phyloP scores from a whole-genome alignment of 2,888 invertebrate genomes.

The Colostygia pectinataria region DNA sequence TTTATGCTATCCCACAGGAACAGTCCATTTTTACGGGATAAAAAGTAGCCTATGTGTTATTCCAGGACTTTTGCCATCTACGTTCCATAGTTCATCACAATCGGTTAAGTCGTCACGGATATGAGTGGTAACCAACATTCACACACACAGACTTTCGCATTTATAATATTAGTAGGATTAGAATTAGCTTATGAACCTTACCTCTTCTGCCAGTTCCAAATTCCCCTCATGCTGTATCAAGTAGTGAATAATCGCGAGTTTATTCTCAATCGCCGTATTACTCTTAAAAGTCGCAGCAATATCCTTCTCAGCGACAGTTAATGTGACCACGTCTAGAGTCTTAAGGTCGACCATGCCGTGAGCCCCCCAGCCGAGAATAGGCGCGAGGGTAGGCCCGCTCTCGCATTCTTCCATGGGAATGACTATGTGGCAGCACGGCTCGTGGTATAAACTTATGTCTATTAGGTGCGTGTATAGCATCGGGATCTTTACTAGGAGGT shows the following conservation, averaged over 20 bases:
- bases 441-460: constrained; percentile 92
- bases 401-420: constrained; percentile 84
- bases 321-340: constrained; percentile 87
- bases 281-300: constrained; percentile 87
- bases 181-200: constrained; percentile 47
- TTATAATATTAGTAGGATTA: too few relatives aligned
- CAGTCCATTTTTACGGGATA: too few relatives aligned
- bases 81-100: too few relatives aligned
- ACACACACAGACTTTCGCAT: too few relatives aligned
- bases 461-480: constrained; percentile 92
- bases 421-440: constrained; percentile 91
- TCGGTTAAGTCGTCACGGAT: too few relatives aligned
- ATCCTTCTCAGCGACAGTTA: constrained; percentile 86
- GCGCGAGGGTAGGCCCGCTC: constrained; percentile 86
- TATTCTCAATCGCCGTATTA: constrained; percentile 86
- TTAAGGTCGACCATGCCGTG: constrained; percentile 85
- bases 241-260: constrained; percentile 91
- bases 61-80: too few relatives aligned
- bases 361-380: constrained; percentile 81
- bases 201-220: constrained; percentile 88
- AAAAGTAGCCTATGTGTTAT: too few relatives aligned
- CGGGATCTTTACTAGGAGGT: constrained; percentile 91
- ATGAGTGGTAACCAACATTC: too few relatives aligned
- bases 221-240: constrained; percentile 90
- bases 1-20: too few relatives aligned